Evolutionary conservation across 2,113 vertebrate genomes (phyloP).

Genomic region (Mormyrus lacerda): DNA sequence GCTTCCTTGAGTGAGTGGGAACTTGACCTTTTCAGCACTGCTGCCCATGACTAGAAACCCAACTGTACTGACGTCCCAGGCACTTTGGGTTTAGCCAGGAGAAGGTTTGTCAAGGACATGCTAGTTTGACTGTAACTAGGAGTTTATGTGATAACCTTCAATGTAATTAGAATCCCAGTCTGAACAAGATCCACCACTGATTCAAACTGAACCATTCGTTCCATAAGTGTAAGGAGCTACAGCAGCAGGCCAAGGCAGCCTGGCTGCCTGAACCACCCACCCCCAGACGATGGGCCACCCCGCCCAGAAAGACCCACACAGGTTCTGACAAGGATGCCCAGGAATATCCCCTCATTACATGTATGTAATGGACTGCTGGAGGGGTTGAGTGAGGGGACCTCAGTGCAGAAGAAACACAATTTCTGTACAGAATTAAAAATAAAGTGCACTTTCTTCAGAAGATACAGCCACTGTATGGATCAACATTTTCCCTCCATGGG

Average conservation of each 20-base stretch:
- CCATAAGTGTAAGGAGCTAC: background rate
- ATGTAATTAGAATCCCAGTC: background rate
- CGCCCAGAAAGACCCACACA: background rate
- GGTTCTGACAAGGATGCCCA: constrained; percentile 16
- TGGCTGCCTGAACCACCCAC: background rate
- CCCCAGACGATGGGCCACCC: background rate
- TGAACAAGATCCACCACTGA: background rate
- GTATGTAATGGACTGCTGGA: constrained; percentile 12
- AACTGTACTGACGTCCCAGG: background rate
- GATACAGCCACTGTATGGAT: background rate
- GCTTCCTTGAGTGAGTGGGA: background rate
- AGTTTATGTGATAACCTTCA: background rate
- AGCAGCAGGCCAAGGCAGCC: background rate
- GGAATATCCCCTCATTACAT: background rate
- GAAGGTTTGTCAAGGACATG: background rate
- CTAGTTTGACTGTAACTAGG: background rate
- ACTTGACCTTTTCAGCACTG: background rate
- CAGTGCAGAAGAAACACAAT: background rate
- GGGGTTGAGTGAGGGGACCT: background rate
- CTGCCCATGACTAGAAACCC: background rate
- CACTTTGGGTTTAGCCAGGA: background rate
- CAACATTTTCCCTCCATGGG: background rate
- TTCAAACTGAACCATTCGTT: background rate
- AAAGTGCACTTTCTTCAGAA: constrained; percentile 41
- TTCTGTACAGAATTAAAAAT: constrained; percentile 12